Evolutionary conservation across 2,797 vertebrate genomes (phyloP).

Genomic region (Thaleichthys pacificus): DNA sequence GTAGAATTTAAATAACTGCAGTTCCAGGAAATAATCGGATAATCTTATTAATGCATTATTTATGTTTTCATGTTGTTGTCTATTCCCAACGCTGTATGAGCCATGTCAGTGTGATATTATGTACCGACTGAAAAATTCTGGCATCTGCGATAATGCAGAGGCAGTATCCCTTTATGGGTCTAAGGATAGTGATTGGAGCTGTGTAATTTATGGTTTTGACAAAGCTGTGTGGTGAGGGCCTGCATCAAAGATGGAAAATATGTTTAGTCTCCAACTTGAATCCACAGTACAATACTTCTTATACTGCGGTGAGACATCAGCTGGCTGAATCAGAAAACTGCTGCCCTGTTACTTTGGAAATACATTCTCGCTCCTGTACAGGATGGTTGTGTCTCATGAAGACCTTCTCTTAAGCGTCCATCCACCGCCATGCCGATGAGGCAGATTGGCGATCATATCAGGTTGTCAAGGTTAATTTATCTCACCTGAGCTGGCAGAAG

Average conservation of each 20-base stretch:
- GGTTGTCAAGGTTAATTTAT: slow-evolving; percentile 58
- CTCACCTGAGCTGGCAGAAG: slow-evolving; percentile 52
- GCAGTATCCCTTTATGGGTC: slow-evolving; percentile 16
- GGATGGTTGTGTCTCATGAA: neutral
- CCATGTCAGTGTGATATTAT: neutral
- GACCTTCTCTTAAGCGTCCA: neutral
- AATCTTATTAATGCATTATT: slow-evolving; percentile 25
- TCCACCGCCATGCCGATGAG: slow-evolving; percentile 28
- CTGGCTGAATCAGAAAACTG: neutral
- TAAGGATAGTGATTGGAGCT: slow-evolving; percentile 5
- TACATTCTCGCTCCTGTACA: neutral
- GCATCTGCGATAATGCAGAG: slow-evolving; percentile 8
- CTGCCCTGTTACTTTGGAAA: neutral
- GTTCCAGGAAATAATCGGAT: neutral
- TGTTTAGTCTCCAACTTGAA: neutral
- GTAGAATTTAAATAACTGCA: neutral
- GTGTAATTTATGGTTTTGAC: neutral
- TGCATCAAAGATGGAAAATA: too few relatives aligned
- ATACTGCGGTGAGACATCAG: neutral
- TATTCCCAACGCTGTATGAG: neutral
- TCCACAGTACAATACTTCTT: neutral
- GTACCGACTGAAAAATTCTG: slow-evolving; percentile 1
- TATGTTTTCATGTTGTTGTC: slow-evolving; percentile 9
- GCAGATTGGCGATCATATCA: slow-evolving; percentile 60
- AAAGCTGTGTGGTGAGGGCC: too few relatives aligned